A percentile compares a stretch with the other conserved stretches of the same genome.
These are phyloP conservation scores for Drosophila carrolli DNA, from an alignment of 1,140 invertebrate genomes.

Conservation along the genomic window DNA sequence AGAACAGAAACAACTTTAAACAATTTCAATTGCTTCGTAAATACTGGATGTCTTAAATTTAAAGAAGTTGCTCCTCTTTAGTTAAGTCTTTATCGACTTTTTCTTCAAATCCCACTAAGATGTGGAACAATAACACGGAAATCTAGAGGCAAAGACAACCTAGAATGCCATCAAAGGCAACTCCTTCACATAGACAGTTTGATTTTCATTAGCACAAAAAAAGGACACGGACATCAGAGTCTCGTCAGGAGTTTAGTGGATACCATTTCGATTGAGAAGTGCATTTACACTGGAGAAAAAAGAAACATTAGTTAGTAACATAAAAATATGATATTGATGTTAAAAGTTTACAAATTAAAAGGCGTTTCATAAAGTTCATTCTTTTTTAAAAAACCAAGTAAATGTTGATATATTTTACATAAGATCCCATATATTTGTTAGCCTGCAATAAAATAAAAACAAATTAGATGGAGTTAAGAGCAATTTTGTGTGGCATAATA, in stretches of 20 bases:
- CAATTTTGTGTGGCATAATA: too few species aligned
- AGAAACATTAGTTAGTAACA: not conserved
- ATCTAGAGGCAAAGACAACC: not conserved
- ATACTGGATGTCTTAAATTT: too few species aligned
- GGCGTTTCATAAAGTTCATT: too few species aligned
- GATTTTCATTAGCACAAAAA: conserved; percentile 57
- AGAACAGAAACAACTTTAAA: too few species aligned
- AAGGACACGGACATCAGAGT: conserved; percentile 27
- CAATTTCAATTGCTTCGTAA: too few species aligned
- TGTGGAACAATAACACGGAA: not conserved
- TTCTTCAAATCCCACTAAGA: conserved; percentile 10
- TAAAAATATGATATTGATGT: too few species aligned
- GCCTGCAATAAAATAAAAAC: too few species aligned
- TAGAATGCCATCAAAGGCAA: not conserved
- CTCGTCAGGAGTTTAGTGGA: not conserved
- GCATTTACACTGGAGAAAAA: not conserved
- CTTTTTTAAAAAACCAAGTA: too few species aligned
- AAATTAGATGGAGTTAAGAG: too few species aligned
- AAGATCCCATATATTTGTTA: too few species aligned
- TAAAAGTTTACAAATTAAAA: too few species aligned
- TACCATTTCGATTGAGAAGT: not conserved
- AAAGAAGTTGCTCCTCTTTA: not conserved
- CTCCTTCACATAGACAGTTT: conserved; percentile 33
- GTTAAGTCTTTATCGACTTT: not conserved
- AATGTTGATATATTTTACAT: too few species aligned